A percentile compares a stretch with the other conserved stretches of the same genome.
phyloP scores from a whole-genome alignment of 2,113 vertebrate genomes.

The Grallaria varia region DNA sequence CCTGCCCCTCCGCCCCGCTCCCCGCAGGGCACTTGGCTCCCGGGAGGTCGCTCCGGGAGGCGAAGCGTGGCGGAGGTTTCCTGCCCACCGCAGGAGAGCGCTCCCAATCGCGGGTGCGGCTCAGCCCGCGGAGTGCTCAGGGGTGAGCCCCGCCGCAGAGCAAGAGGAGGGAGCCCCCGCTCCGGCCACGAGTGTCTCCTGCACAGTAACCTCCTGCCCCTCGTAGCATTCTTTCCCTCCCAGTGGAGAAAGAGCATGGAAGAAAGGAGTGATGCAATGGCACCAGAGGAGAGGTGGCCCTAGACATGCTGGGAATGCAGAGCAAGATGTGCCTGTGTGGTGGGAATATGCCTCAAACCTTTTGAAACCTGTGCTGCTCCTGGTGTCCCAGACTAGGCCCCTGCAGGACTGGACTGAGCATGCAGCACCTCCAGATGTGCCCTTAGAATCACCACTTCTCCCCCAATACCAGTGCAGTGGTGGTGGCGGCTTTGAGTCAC shows the following conservation, averaged over 20 bases:
- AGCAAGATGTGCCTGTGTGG: not conserved
- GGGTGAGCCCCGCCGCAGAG: not conserved
- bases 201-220: not conserved
- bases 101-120: not conserved
- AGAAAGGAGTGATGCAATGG: not conserved
- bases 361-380: not conserved
- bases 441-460: not conserved
- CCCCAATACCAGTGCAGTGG: not conserved
- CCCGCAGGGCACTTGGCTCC: not conserved
- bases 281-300: not conserved
- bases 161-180: accelerated
- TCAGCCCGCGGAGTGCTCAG: not conserved
- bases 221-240: not conserved
- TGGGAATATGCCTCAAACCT: not conserved
- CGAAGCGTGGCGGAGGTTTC: not conserved
- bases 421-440: not conserved
- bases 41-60: not conserved
- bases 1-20: too few species aligned
- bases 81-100: accelerated
- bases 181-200: too few species aligned
- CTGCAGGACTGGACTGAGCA: not conserved
- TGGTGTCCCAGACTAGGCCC: not conserved
- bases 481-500: not conserved
- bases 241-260: not conserved
- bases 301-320: accelerated